Evolutionary conservation across 2,113 vertebrate species (phyloP).

Genomic region (Poeciliopsis turrubarensis): DNA sequence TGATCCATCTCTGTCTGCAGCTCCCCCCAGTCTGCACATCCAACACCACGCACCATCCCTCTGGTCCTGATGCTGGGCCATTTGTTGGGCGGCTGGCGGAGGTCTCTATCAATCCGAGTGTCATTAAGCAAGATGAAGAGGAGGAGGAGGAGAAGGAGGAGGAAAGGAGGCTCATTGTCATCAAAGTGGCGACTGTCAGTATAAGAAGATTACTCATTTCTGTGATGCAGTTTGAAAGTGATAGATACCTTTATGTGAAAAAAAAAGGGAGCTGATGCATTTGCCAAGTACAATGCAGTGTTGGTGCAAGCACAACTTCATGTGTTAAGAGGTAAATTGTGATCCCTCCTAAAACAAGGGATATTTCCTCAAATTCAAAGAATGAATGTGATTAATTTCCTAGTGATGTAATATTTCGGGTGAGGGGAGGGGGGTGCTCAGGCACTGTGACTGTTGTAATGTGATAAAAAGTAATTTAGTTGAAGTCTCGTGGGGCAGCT

Average conservation of each 20-base stretch:
- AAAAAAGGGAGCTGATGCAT: constrained; percentile 40
- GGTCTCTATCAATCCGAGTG: constrained; percentile 74
- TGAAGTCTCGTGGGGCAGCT: constrained; percentile 53
- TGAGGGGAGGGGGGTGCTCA: constrained; percentile 17
- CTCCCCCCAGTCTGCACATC: constrained; percentile 71
- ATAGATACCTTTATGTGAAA: constrained; percentile 44
- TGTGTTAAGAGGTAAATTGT: constrained; percentile 63
- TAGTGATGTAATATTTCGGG: constrained; percentile 57
- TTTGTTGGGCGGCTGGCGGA: constrained; percentile 74
- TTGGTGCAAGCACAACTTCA: constrained; percentile 33
- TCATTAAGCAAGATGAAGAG: constrained; percentile 66
- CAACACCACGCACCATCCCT: constrained; percentile 61
- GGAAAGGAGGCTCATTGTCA: constrained; percentile 54
- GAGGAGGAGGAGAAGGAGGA: constrained; percentile 30
- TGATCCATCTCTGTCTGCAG: constrained; percentile 80
- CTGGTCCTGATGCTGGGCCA: constrained; percentile 64
- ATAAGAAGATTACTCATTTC: constrained; percentile 46
- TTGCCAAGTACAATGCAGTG: constrained; percentile 39
- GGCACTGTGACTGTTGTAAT: constrained; percentile 55
- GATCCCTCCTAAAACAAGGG: constrained; percentile 47
- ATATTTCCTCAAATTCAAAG: constrained; percentile 31
- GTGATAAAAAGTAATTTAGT: constrained; percentile 57
- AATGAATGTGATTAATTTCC: constrained; percentile 48
- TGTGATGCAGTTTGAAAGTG: constrained; percentile 37
- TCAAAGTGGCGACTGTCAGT: constrained; percentile 41